Percentiles rank a stretch among this genome's conserved stretches.
phyloP scores from a whole-genome alignment of 92 coral and sea anemone species.

The Porites cylindrica region DNA sequence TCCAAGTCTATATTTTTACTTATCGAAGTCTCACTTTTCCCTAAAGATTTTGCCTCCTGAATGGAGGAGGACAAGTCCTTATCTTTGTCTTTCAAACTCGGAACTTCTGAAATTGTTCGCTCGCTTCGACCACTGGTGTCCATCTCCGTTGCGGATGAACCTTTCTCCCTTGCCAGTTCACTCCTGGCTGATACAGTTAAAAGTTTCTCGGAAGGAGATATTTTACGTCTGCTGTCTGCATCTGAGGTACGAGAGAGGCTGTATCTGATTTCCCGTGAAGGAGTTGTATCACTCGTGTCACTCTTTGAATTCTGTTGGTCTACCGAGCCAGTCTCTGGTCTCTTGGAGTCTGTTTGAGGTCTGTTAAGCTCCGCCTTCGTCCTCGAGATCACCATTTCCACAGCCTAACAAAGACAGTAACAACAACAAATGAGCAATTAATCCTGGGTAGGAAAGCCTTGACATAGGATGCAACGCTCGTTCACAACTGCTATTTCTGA shows the following conservation, averaged over 20 bases:
- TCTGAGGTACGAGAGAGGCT: conserved; percentile 49
- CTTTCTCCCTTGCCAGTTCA: conserved; percentile 28
- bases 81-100: conserved; percentile 36
- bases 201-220: conserved; percentile 27
- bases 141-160: conserved; percentile 37
- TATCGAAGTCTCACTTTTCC: neutral
- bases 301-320: conserved; percentile 6
- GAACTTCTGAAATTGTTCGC: conserved; percentile 41
- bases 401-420: conserved; percentile 64
- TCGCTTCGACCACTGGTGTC: conserved; percentile 78
- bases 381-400: conserved; percentile 81
- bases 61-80: conserved; percentile 7
- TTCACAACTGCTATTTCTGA: too few relatives aligned
- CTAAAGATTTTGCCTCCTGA: neutral
- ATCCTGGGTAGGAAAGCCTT: too few relatives aligned
- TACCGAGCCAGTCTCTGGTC: conserved; percentile 18
- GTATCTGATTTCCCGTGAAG: conserved; percentile 39
- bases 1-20: conserved; percentile 15
- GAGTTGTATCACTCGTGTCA: conserved; percentile 21
- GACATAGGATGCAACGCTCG: too few relatives aligned
- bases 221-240: conserved; percentile 23
- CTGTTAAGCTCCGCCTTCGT: conserved; percentile 80
- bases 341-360: conserved; percentile 44
- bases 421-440: too few relatives aligned
- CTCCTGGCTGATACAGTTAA: conserved; percentile 19